Evolutionary conservation across 2,797 vertebrate genomes (phyloP).

Genomic region (Thunnus albacares): DNA sequence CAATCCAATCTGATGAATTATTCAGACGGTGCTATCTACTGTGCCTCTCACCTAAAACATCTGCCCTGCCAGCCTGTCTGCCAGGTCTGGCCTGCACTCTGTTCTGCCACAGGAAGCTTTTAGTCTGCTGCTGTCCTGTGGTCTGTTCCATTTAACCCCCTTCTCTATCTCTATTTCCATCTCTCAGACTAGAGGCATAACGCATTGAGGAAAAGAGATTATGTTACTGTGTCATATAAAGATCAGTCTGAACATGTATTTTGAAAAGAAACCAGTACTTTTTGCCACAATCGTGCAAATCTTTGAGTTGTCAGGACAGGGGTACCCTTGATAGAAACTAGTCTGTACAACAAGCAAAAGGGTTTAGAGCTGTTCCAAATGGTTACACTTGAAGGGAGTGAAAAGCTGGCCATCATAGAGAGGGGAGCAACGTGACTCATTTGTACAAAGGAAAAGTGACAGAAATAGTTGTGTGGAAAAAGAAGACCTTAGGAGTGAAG

Average conservation of each 20-base stretch:
- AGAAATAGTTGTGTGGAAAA: not conserved
- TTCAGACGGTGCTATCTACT: slow-evolving; percentile 79
- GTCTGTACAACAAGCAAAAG: not conserved
- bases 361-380: not conserved
- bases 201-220: slow-evolving; percentile 51
- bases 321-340: not conserved
- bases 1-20: slow-evolving; percentile 83
- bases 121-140: slow-evolving; percentile 73
- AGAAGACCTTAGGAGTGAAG: not conserved
- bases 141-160: slow-evolving; percentile 74
- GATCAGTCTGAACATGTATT: slow-evolving; percentile 41
- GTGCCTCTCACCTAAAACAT: slow-evolving; percentile 81
- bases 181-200: slow-evolving; percentile 50
- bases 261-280: slow-evolving; percentile 40
- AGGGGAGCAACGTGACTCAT: not conserved
- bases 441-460: not conserved
- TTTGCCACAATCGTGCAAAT: slow-evolving; percentile 40
- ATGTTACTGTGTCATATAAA: slow-evolving; percentile 55
- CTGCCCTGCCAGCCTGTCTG: slow-evolving; percentile 78
- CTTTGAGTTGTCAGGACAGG: slow-evolving; percentile 24
- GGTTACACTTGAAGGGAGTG: not conserved
- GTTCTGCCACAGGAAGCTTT: slow-evolving; percentile 82
- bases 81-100: slow-evolving; percentile 56
- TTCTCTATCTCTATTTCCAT: slow-evolving; percentile 69
- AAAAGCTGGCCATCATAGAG: not conserved